Conservation (phyloP, 2,797 vertebrate genomes). For the Sebastes cheni region DNA sequence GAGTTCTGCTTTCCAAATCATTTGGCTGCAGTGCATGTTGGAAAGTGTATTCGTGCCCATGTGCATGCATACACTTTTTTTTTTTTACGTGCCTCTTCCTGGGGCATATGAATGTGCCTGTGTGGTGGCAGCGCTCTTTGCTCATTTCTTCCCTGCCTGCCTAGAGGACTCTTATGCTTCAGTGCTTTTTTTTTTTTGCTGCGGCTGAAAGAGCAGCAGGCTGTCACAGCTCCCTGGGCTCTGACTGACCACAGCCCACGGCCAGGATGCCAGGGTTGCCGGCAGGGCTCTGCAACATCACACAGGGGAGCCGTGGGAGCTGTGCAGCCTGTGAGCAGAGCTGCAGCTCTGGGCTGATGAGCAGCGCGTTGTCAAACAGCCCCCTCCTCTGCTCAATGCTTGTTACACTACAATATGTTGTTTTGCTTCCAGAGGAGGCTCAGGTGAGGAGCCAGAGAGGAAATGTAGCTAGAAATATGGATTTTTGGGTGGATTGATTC, state of each 20-base stretch:
- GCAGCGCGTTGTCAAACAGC: constrained; percentile 73
- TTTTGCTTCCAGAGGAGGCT: constrained; percentile 31
- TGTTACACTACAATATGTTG: constrained; percentile 56
- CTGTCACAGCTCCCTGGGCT: constrained; percentile 74
- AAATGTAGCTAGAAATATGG: constrained; percentile 29
- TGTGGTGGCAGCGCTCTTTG: constrained; percentile 33
- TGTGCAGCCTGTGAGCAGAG: constrained; percentile 51
- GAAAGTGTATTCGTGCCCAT: constrained; percentile 24
- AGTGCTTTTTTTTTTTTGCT: constrained; percentile 34
- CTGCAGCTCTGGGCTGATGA: constrained; percentile 40
- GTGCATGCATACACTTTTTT: constrained; percentile 7
- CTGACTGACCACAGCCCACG: constrained; percentile 71
- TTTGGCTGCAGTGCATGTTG: constrained; percentile 32
- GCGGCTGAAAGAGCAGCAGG: constrained; percentile 72
- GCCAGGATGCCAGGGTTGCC: constrained; percentile 61
- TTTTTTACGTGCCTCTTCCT: constrained; percentile 26
- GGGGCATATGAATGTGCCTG: constrained; percentile 22
- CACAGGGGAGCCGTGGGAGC: constrained; percentile 64
- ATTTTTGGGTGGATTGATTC: constrained; percentile 49
- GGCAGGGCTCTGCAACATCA: constrained; percentile 64
- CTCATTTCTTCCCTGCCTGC: constrained; percentile 44
- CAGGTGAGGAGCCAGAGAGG: constrained; percentile 33
- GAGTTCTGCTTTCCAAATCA: constrained; percentile 45
- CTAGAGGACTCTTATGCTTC: constrained; percentile 38
- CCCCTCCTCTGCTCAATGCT: constrained; percentile 72